These are phyloP conservation scores for Gerris buenoi DNA, from an alignment of 1,140 invertebrate species.

Conservation along the genomic window DNA sequence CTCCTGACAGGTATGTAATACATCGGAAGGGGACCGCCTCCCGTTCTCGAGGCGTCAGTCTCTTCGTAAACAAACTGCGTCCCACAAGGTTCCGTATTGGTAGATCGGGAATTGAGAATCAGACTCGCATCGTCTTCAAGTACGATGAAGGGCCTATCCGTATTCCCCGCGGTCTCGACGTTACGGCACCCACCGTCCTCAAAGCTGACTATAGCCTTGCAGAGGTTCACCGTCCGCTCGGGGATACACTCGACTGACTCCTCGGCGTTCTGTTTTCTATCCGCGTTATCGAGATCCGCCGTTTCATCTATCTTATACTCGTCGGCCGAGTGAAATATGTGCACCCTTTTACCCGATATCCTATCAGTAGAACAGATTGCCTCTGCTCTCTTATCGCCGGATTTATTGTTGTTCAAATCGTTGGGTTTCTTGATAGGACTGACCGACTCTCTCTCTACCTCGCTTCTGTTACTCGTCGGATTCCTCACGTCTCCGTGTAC, in stretches of 20 bases:
- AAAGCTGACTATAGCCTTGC: neutral
- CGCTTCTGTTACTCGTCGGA: neutral
- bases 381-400: neutral
- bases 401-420: slow-evolving; percentile 4
- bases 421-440: neutral
- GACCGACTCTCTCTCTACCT: neutral
- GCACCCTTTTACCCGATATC: neutral
- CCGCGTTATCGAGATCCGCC: neutral
- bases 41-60: slow-evolving; percentile 8
- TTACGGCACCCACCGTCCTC: neutral
- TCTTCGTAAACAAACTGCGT: slow-evolving; percentile 8
- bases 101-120: slow-evolving; percentile 1
- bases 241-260: neutral
- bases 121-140: slow-evolving; percentile 11
- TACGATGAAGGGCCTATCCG: neutral
- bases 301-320: neutral
- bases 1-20: slow-evolving; percentile 17
- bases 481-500: neutral
- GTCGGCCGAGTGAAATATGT: neutral
- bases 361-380: neutral
- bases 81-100: neutral
- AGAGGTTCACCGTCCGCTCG: neutral
- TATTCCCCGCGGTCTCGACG: neutral
- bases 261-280: neutral
- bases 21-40: slow-evolving; percentile 12